Evolutionary conservation across 2,113 vertebrate species (phyloP), one percentile per base, ranked within the genome.

Genomic region (Oryzias celebensis): DNA sequence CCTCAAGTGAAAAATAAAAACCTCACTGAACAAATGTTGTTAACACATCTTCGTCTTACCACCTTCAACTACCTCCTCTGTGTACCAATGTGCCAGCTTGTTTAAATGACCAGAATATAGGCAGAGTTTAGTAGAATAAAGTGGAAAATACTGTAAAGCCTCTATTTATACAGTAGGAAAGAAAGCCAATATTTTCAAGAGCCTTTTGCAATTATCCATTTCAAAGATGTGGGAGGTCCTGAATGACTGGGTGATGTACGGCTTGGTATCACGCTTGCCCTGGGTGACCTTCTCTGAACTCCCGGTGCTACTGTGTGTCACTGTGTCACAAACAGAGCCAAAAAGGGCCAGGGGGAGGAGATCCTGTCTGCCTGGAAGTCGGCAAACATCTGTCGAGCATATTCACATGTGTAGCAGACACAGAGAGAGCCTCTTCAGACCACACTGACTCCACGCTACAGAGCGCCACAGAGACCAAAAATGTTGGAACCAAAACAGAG

Each of bases 381-480:
- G 77, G 82, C 77, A 24, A 88, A 90, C 91, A 92, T 92, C 91
- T 92, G 91, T 87, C 81, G 75, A 88, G 85, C 88, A 90, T 83
- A 90, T 89, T 82, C 83, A 77, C 80, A 88, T 77, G 76, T 88
- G 84, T 71, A 82, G 83, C 84, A 85, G 78, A 86, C 78, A 76
- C 72, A 78, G 79, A 54, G 59, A 56, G 61, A 76, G 69, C 52
- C 66, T 77, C 65, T 78, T 84, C 75, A 81, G 82, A 85, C 80
- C 75, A 84, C 83, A 82, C 77, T 63, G 73, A 77, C 81, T 80
- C 65, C 41, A 59, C 56, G 36, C 76, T 78, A 78, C 81, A 78
- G 60, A 78, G 69, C 63, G 43, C 71, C 77, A 77, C 78, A 75
- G 84, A 90, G 66, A 82, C 77, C 20, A 16, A 73, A 72, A 73